Evolutionary conservation across 92 coral and sea anemone species (phyloP), one percentile per base, ranked within the genome.

Genomic region (Porites cylindrica): DNA sequence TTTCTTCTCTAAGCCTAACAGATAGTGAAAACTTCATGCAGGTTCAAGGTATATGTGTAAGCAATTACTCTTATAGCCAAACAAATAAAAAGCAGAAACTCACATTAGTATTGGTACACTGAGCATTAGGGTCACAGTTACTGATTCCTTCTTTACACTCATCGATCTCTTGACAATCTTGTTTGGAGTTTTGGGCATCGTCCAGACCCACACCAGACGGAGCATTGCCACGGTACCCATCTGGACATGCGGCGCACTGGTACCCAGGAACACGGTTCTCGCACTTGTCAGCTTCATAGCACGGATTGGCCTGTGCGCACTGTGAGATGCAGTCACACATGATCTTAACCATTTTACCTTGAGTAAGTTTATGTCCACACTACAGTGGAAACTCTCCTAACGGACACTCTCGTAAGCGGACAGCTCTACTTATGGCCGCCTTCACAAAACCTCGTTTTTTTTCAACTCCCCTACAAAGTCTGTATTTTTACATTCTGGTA

Each of bases 221-320:
- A 8, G 99, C 98, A 80, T 92, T 91, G 10, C 99, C 99, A 67
- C 99, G 94, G 86, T 90, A 91, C 59, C 99, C 99, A 20, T 95
- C 81, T 18, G 99, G 99, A 43, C 99, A 97, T 3, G 96, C 99
- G 18, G 93, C 96, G 82, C 99, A 97, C 47, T 98, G 95, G 84
- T 97, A 97, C 18, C 99, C 99, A 66, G 99, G 99, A 26, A 88
- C 79, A 58, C 92, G 92, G 81, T 97, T 97, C 38, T 89, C 86
- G 17, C 99, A 97, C 50, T 91, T 82, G 75, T 88, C 75, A 58
- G 85, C 84, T 65, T 83, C 92, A 78, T 88, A 95, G 84, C 99
- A 97, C 3, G 99, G 99, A 65, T 78, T 89, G 78, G 95, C 98
- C 2, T 56, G 86, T 10, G 76, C 19, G 81, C 99, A 96, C 99